Percentiles rank a stretch among this genome's conserved stretches.
These are phyloP conservation scores for Lagorchestes hirsutus DNA, from an alignment of 2,797 vertebrate genomes.

Conservation along the genomic window DNA sequence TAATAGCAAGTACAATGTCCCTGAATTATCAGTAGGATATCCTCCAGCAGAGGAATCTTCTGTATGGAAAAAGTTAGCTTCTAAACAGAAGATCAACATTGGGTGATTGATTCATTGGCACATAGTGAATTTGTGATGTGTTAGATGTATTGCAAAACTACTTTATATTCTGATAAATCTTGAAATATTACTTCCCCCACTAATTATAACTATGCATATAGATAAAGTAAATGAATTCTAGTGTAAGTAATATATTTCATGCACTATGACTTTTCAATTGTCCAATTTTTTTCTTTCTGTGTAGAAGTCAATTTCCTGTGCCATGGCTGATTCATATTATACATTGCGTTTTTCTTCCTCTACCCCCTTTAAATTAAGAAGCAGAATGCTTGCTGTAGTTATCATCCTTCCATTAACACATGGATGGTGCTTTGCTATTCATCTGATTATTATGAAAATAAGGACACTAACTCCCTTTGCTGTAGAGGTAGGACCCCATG, in stretches of 20 bases:
- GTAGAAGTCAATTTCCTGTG: background rate
- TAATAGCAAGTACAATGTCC: background rate
- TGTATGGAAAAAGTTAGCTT: background rate
- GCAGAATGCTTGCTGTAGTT: no score
- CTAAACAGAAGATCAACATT: background rate
- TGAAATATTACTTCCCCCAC: background rate
- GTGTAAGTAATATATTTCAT: background rate
- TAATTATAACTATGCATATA: background rate
- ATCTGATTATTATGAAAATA: no score
- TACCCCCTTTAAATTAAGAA: no score
- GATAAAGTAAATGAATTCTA: background rate
- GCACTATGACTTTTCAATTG: background rate
- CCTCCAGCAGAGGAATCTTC: background rate
- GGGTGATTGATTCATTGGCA: background rate
- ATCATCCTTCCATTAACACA: no score
- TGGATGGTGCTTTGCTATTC: background rate
- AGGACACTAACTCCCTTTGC: no score
- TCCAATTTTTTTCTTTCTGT: background rate
- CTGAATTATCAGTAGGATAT: background rate
- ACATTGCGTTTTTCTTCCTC: no score
- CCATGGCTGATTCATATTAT: background rate
- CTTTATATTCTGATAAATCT: background rate
- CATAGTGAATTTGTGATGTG: background rate
- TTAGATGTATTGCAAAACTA: background rate
- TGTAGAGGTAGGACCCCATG: no score